Percentiles rank a stretch among this genome's conserved stretches.
These are phyloP conservation scores for Melieria omissa DNA, from an alignment of 2,888 invertebrate genomes.

Conservation along the genomic window DNA sequence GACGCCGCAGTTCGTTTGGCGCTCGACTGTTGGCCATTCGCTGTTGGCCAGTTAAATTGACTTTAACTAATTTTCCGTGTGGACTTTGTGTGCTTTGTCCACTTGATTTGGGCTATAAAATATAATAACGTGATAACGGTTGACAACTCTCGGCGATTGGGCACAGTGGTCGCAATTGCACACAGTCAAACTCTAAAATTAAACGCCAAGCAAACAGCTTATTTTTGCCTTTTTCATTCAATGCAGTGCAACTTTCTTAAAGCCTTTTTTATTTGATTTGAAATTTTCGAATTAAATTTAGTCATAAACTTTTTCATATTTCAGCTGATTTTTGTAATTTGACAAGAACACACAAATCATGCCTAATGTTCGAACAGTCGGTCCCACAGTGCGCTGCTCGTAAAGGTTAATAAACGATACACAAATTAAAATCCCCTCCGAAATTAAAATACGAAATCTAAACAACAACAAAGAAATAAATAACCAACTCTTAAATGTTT, in stretches of 20 bases:
- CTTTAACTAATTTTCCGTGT: constrained; percentile 26
- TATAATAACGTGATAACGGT: constrained; percentile 30
- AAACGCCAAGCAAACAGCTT: no score
- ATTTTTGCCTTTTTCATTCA: not conserved
- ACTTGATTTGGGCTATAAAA: constrained; percentile 34
- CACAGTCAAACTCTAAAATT: no score
- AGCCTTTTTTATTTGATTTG: not conserved
- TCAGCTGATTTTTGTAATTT: not conserved
- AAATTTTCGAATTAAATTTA: not conserved
- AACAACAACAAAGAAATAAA: not conserved
- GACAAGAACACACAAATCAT: no score
- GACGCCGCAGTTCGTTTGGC: no score
- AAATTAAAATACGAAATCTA: not conserved
- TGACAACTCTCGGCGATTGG: not conserved
- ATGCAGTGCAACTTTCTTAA: not conserved
- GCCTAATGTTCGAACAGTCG: no score
- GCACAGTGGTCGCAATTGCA: constrained; percentile 10
- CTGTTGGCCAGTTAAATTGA: constrained; percentile 14
- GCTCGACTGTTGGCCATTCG: no score
- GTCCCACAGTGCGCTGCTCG: not conserved
- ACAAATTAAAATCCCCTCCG: not conserved
- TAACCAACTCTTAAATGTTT: not conserved
- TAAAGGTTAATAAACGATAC: constrained; percentile 15
- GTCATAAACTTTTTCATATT: not conserved
- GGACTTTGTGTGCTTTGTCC: constrained; percentile 10